Evolutionary conservation across 2,113 vertebrate genomes (phyloP).

Genomic region (Dasyprocta punctata): DNA sequence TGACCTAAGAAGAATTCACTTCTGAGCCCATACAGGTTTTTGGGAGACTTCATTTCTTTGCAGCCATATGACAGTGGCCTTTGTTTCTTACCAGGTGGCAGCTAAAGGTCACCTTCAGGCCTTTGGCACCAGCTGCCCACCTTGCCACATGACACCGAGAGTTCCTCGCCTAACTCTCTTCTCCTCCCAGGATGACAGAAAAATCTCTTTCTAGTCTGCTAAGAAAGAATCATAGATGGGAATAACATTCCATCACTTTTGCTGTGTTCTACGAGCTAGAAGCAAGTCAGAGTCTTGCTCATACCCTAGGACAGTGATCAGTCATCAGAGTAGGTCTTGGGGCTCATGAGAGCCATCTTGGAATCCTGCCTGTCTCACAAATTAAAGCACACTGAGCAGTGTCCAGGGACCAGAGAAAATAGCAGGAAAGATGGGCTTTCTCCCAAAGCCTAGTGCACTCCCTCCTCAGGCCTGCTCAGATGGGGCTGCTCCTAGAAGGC

Average conservation of each 20-base stretch:
- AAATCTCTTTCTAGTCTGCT: not conserved
- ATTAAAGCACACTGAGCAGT: not conserved
- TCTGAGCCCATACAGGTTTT: not conserved
- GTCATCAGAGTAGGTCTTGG: not conserved
- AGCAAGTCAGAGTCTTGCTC: not conserved
- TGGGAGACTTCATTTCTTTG: not conserved
- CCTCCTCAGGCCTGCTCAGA: not conserved
- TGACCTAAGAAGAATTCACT: not conserved
- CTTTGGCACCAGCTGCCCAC: not conserved
- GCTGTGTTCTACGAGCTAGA: not conserved
- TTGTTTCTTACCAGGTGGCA: not conserved
- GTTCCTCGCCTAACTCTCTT: not conserved
- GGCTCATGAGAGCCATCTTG: no score
- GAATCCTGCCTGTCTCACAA: not conserved
- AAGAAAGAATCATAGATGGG: not conserved
- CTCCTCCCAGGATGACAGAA: not conserved
- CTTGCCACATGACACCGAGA: not conserved
- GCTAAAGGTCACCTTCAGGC: not conserved
- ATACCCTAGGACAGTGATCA: not conserved
- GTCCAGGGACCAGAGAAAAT: not conserved
- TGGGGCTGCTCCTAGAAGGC: not conserved
- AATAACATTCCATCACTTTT: not conserved
- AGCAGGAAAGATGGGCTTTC: not conserved
- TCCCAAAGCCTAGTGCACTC: not conserved
- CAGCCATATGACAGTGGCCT: not conserved